A percentile compares a stretch with the other conserved stretches of the same genome.
Conservation (phyloP, 2,888 invertebrate genomes). For the Pterostichus madidus region DNA sequence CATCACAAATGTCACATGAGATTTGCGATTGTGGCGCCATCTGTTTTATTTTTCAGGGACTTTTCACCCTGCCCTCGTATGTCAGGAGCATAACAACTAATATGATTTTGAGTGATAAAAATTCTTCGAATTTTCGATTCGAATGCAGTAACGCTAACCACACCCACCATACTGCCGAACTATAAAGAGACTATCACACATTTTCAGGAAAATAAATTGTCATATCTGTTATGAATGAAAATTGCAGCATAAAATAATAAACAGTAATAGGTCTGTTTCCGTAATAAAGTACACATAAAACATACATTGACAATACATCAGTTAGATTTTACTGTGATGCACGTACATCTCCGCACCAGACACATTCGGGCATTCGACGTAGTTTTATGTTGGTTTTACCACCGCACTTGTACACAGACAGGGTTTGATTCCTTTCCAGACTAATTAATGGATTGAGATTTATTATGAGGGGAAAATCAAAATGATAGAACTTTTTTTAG, state of each 20-base stretch:
- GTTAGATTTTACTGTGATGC: conserved; percentile 17
- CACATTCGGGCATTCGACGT: background rate
- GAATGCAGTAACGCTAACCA: no score
- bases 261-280: conserved; percentile 25
- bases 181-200: no score
- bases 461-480: conserved; percentile 38
- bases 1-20: no score
- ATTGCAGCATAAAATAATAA: background rate
- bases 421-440: background rate
- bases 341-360: conserved; percentile 6
- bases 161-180: no score
- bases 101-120: no score
- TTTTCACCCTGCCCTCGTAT: no score
- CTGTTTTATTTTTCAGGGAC: no score
- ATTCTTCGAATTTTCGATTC: no score
- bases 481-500: background rate
- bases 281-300: conserved; percentile 41
- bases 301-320: conserved; percentile 35
- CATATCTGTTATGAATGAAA: conserved; percentile 14
- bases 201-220: background rate
- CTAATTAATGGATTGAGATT: conserved; percentile 52
- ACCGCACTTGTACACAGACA: background rate
- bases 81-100: no score
- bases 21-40: no score
- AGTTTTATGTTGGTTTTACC: conserved; percentile 32